These are phyloP conservation scores for Tetropium fuscum DNA, from an alignment of 2,888 invertebrate species.

Conservation along the genomic window DNA sequence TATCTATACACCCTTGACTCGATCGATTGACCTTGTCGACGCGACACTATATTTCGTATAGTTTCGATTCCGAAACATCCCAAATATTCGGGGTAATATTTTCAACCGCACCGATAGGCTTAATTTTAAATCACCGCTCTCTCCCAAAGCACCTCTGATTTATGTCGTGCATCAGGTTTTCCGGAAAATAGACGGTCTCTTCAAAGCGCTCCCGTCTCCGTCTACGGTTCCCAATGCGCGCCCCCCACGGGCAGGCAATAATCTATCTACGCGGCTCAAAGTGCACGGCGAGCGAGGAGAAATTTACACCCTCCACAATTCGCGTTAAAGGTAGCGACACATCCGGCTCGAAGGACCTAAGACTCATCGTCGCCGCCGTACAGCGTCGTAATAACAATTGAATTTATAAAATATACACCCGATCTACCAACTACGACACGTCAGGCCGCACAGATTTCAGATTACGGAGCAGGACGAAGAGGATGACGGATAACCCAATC, in stretches of 20 bases:
- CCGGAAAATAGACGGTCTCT: constrained; percentile 35
- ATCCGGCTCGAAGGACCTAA: no score
- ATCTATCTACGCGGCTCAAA: background rate
- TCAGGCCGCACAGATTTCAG: constrained; percentile 23
- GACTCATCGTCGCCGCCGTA: no score
- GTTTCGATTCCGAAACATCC: no score
- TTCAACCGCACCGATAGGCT: background rate
- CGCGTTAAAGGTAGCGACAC: no score
- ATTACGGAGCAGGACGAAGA: constrained; percentile 21
- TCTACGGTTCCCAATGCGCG: background rate
- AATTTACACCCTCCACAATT: no score
- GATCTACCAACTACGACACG: background rate
- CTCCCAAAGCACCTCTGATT: constrained; percentile 43
- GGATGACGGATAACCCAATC: constrained; percentile 34
- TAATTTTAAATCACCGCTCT: constrained; percentile 37
- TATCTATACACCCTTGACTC: constrained; percentile 29
- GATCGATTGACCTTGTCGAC: constrained; percentile 25
- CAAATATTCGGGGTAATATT: background rate
- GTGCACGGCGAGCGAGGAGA: background rate
- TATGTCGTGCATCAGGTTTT: constrained; percentile 43
- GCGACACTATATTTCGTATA: no score
- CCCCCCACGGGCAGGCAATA: constrained; percentile 6
- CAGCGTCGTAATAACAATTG: no score
- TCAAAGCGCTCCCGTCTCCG: constrained; percentile 8
- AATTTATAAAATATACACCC: no score